Evolutionary conservation across 2,888 invertebrate genomes (phyloP), one percentile per base, ranked within the genome.

Genomic region (Eurois occulta): DNA sequence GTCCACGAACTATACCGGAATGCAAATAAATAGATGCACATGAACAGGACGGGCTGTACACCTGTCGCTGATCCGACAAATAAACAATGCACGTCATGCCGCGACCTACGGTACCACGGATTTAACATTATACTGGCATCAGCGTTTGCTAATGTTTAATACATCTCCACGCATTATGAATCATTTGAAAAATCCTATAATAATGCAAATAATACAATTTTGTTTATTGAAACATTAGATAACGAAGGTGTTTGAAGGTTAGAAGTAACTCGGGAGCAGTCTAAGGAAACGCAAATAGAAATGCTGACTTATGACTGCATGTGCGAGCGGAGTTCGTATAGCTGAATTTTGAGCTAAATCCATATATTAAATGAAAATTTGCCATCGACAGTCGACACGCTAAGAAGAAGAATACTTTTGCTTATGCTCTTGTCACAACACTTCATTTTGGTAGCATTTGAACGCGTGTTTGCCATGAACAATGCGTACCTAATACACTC

Each of bases 11-110:
- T 94, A 92, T 91, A 92, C 92, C 90, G 96, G 96, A 94, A 96
- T 95, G 96, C 96, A 96, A 96, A 96, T 95, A 96, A 95, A 95
- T 95, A 95, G 93, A 93, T 94, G 92, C 92, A 92, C 91, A 94
- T 94, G 94, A 94, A 94, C 95, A 95, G 95, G 95, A 95, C 93
- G 95, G 92, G 92, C 92, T 90, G 92, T 92, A 93, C 96, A 96
- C 96, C 96, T 96, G 96, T 93, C 94, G 91, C 88, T 91, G 93
- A 94, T 94, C 93, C 92, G 78, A 88, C 94, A 93, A 93, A 94
- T 94, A 96, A 95, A 96, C 96, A 95, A 95, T 94, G 93, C 94
- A 89, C 91, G 93, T 93, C 93, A 92, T 92, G 93, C 88, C 90
- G 89, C 90, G 86, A 90, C 87, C 92, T 91, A 92, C 93, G 92